A percentile compares a stretch with the other conserved stretches of the same genome.
These are phyloP conservation scores for Oncorhynchus kisutch DNA, from an alignment of 2,113 vertebrate genomes.

Conservation along the genomic window DNA sequence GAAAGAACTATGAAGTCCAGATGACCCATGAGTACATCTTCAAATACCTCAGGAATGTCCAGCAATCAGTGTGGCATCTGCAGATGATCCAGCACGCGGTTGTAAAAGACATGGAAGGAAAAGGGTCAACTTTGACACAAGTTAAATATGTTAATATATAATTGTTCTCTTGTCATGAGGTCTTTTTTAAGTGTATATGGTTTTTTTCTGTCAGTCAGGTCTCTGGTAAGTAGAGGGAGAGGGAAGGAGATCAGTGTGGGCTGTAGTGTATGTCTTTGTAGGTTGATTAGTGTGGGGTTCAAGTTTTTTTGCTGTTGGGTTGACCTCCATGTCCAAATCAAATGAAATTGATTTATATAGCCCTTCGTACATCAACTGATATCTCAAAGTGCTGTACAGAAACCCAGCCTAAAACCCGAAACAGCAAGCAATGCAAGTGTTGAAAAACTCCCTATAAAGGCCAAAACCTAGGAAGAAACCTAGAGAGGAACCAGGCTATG, in stretches of 20 bases:
- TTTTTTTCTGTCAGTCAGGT: neutral
- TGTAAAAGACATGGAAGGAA: constrained; percentile 34
- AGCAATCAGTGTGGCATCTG: constrained; percentile 55
- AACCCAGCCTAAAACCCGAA: too few relatives aligned
- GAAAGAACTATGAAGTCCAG: constrained; percentile 54
- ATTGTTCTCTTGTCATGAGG: constrained; percentile 10
- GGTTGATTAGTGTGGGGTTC: constrained; percentile 8
- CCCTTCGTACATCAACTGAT: too few relatives aligned
- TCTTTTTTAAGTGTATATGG: neutral
- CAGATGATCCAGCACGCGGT: constrained; percentile 45
- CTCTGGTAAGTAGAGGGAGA: neutral
- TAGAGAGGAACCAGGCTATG: too few relatives aligned
- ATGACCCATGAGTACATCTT: constrained; percentile 65
- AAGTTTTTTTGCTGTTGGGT: constrained; percentile 23
- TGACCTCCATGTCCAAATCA: neutral
- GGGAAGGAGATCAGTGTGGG: neutral
- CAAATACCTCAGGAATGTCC: constrained; percentile 69
- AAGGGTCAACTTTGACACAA: constrained; percentile 23
- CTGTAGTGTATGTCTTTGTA: neutral
- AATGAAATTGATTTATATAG: too few relatives aligned
- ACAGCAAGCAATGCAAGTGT: too few relatives aligned
- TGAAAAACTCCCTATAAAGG: too few relatives aligned
- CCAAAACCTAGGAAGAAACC: too few relatives aligned
- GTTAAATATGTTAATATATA: constrained; percentile 19
- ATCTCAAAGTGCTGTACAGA: too few relatives aligned